Base-by-base conservation (phyloP, 2,888 invertebrate species). In the Drosophila anomalata region DNA sequence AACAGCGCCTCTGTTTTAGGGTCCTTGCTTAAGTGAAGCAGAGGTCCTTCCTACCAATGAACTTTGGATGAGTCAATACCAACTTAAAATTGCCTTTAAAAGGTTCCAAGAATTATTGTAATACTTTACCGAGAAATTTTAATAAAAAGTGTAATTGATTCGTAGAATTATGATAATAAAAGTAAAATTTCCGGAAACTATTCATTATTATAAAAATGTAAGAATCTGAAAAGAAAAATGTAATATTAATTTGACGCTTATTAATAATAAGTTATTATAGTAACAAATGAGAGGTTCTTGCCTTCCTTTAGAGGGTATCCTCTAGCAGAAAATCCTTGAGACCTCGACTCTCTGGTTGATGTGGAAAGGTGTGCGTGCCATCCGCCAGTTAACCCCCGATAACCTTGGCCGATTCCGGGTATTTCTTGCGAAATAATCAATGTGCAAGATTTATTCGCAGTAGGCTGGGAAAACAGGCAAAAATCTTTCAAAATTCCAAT, bases 361-460 rank as follows among this genome's bases (percentile, higher is more conserved):
- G 29, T 2, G 7, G 11, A 9, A 42, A 58, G 46, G 72, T 76
- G 71, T 88, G 87, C 84, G 84, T 86, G 88, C 78, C 69, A 70
- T 69, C 69, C 59, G 75, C 63, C 41, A 73, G 47, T 88, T 79
- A 81, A 73, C 72, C 73, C 48, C 69, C 57, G 52, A 66, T 67
- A 76, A 73, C 86, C 83, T 89, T 87, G 75, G 74, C 68, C 73
- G 56, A 80, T 88, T 79, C 81, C 46, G 33, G 39, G 78, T 56
- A 83, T 70, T 78, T 76, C 73, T 75, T 75, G 76, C 63, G 74
- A 82, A 79, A 85, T 75, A 73, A 42, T 17, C 20, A 36, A 41
- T 9, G 12, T 9, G 14, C 12, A 9, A n/a, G 50, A 52, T 39
- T 55, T 55, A 33, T 42, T 31, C 7, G 42, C 12, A 7, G 24